These are phyloP conservation scores for Nasonia longicornis DNA, from an alignment of 1,140 invertebrate genomes.

Conservation along the genomic window DNA sequence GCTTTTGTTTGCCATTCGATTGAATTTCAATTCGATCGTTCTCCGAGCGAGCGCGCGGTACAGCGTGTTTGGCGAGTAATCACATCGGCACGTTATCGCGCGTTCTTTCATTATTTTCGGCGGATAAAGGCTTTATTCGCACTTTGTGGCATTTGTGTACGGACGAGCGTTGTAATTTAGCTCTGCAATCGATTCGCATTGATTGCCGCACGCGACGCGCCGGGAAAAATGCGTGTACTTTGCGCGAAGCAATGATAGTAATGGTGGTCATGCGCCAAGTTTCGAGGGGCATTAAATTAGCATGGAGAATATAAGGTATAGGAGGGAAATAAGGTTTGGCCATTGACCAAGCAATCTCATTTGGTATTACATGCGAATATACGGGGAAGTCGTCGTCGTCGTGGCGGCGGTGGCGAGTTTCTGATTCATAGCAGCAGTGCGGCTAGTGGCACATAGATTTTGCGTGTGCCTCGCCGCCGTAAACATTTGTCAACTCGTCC, in stretches of 20 bases:
- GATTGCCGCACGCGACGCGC: too few relatives aligned
- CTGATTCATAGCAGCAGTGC: slow-evolving; percentile 35
- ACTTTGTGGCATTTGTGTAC: too few relatives aligned
- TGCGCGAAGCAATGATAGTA: too few relatives aligned
- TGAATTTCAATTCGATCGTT: neutral
- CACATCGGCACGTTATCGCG: too few relatives aligned
- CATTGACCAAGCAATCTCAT: slow-evolving; percentile 29
- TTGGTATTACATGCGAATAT: slow-evolving; percentile 34
- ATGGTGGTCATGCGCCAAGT: neutral
- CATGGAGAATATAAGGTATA: neutral
- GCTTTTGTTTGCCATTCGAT: neutral
- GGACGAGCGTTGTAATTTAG: too few relatives aligned
- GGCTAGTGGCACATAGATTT: slow-evolving; percentile 45
- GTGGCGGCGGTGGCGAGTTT: slow-evolving; percentile 24
- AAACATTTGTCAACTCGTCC: slow-evolving; percentile 55
- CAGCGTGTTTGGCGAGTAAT: too few relatives aligned
- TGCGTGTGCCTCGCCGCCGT: slow-evolving; percentile 47
- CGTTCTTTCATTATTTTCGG: too few relatives aligned
- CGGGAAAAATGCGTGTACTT: too few relatives aligned
- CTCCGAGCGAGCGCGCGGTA: too few relatives aligned
- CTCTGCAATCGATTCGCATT: too few relatives aligned
- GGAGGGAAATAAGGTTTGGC: neutral
- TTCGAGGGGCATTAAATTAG: neutral
- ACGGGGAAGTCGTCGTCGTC: too few relatives aligned
- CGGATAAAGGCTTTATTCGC: too few relatives aligned